Evolutionary conservation across 1,140 invertebrate species (phyloP), one percentile per base, ranked within the genome.

Genomic region (Drosophila erecta): DNA sequence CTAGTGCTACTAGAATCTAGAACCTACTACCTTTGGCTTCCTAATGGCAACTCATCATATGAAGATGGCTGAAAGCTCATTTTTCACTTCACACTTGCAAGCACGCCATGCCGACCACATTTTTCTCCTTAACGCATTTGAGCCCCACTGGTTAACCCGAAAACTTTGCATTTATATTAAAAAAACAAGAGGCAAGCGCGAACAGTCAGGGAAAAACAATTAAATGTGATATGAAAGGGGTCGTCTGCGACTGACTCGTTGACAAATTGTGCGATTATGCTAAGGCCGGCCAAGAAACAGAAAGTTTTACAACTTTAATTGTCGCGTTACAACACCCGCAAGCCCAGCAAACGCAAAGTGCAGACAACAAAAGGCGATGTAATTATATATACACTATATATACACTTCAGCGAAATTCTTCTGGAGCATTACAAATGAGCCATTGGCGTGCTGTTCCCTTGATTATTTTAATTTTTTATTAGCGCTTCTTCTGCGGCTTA

Each of bases 391-490:
- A 64, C 65, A 12, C 22, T 8, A 7, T 22, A 30, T 17, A 43
- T 11, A 27, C 41, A 15, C 14, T 7, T 12, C 14, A 10, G 8
- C 14, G 35, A 14, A 54, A 69, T 70, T 70, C 67, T 65, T 64
- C 58, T 85, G 59, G 66, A 89, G 79, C 83, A 87, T 87, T 87
- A 89, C 83, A 87, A 87, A 87, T 87, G 83, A 79, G 79, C 49
- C 79, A 58, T 87, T 87, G 84, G 83, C 84, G 84, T 87, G 83
- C 80, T 57, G 44, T 57, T 66, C 6, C 37, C 47, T 50, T 69
- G 58, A 70, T 87, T 65, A 79, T 83, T 87, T 79, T 76, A 75
- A 89, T 76, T 76, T 76, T 58, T 55, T 49, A 65, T 80, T 62
- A 53, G 56, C 56, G 69, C 77, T 60, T 38, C 44, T 60, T 55